These are phyloP conservation scores for Nycteola revayana DNA, from an alignment of 2,888 invertebrate genomes.

Conservation along the genomic window DNA sequence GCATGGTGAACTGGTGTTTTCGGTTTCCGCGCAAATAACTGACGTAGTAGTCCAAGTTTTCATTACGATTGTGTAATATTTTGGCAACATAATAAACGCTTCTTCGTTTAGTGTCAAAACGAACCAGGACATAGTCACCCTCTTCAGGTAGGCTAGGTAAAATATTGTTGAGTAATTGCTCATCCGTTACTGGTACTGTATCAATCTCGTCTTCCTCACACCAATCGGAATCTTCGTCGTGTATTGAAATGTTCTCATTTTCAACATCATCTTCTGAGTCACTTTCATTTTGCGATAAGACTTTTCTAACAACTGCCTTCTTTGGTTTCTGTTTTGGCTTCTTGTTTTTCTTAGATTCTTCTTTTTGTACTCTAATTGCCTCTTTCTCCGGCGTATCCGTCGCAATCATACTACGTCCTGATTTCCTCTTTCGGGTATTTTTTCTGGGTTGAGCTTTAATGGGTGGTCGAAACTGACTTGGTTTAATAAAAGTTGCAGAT, in stretches of 20 bases:
- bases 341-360: slow-evolving; percentile 1
- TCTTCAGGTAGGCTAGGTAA: background rate
- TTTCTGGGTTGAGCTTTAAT: too few relatives aligned
- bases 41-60: too few relatives aligned
- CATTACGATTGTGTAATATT: too few relatives aligned
- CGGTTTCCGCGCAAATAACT: too few relatives aligned
- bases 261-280: slow-evolving; percentile 1
- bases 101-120: slow-evolving; percentile 2
- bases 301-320: slow-evolving; percentile 1
- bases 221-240: slow-evolving; percentile 3
- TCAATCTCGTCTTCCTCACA: slow-evolving; percentile 1
- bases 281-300: background rate
- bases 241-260: slow-evolving; percentile 2
- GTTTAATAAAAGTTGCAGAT: too few relatives aligned
- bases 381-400: background rate
- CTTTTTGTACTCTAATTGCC: background rate
- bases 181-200: slow-evolving; percentile 1
- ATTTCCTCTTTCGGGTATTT: too few relatives aligned
- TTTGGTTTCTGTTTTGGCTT: background rate
- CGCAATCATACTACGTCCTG: too few relatives aligned
- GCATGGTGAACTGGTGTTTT: too few relatives aligned
- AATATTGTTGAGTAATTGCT: background rate
- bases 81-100: too few relatives aligned
- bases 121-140: slow-evolving; percentile 1
- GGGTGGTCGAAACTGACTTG: too few relatives aligned